Base-by-base conservation (phyloP, 2,113 vertebrate species). In the Balaeniceps rex region DNA sequence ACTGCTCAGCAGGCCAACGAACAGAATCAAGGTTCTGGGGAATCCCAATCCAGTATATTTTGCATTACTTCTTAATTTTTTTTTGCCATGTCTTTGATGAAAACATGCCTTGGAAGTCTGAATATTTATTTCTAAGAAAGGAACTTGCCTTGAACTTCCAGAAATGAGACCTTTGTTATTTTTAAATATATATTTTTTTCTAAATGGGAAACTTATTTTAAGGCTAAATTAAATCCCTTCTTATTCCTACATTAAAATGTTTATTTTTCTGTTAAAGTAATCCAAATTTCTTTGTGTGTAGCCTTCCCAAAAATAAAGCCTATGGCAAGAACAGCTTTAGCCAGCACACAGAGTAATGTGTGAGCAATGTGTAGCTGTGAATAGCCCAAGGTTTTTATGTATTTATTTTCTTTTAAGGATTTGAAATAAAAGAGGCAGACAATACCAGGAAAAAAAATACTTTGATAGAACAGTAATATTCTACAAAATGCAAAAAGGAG, bases 291-390 rank as follows among this genome's bases (percentile, higher is more conserved):
- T 92, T 81, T 69, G 33, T 72, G 33, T 83, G 76, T 34, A 96
- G 84, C 57, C 25, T 60, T 83, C 84, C 64, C 54, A 83, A 76
- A 95, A 63, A 71, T 38, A 94, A 93, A 92, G 77, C 68, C 71
- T 58, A 94, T n/a, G 49, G 85, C 83, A 97, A 93, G 68, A 96
- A 94, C 21, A 55, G 64, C 34, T 80, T 83, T 58, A 83, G 46
- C 49, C 81, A 95, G 74, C 36, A 89, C n/a, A 83, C 1, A 91
- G 33, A 10, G 40, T 93, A 94, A 93, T 66, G 64, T 88, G 91
- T 79, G 55, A 96, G 70, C 88, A 88, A 76, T 12, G 36, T 8
- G 21, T 51, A 91, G 52, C 10, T 96, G 90, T 57, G 81, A 96
- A 94, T 25, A 92, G 78, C 64, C 83, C 68, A 84, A 29, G 76